phyloP scores from a whole-genome alignment of 2,113 vertebrate genomes.

The Coryphaenoides rupestris region DNA sequence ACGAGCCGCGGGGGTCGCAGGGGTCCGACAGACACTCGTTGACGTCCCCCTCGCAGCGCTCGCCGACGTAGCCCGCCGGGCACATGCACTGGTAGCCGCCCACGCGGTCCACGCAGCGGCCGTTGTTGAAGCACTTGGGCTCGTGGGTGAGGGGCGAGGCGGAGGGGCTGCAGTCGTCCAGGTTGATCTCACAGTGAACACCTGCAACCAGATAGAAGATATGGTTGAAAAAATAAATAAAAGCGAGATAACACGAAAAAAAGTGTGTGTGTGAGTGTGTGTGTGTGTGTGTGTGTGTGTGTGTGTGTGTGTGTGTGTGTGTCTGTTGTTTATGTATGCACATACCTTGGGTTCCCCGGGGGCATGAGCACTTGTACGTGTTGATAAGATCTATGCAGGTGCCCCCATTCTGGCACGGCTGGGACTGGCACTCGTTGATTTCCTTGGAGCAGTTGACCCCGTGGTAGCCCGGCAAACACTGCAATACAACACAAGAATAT shows the following conservation, averaged over 20 bases:
- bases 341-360: constrained; percentile 92
- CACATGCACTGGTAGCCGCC: constrained; percentile 93
- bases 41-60: constrained; percentile 95
- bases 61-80: constrained; percentile 89
- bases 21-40: constrained; percentile 97
- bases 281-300: not conserved
- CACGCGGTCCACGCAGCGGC: constrained; percentile 87
- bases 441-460: constrained; percentile 94
- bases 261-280: not conserved
- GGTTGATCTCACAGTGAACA: constrained; percentile 94
- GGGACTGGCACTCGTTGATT: constrained; percentile 94
- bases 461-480: constrained; percentile 83
- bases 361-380: constrained; percentile 98
- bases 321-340: not conserved
- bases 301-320: not conserved
- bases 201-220: constrained; percentile 67
- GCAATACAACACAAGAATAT: not conserved
- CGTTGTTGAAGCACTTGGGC: constrained; percentile 94
- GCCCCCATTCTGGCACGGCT: constrained; percentile 92
- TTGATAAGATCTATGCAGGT: constrained; percentile 97
- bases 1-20: constrained; percentile 87
- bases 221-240: not conserved
- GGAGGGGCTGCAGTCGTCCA: constrained; percentile 90
- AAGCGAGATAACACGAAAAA: constrained; percentile 5
- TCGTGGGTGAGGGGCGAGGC: constrained; percentile 80